phyloP scores from a whole-genome alignment of 1,140 invertebrate genomes.

The Helicoverpa armigera region DNA sequence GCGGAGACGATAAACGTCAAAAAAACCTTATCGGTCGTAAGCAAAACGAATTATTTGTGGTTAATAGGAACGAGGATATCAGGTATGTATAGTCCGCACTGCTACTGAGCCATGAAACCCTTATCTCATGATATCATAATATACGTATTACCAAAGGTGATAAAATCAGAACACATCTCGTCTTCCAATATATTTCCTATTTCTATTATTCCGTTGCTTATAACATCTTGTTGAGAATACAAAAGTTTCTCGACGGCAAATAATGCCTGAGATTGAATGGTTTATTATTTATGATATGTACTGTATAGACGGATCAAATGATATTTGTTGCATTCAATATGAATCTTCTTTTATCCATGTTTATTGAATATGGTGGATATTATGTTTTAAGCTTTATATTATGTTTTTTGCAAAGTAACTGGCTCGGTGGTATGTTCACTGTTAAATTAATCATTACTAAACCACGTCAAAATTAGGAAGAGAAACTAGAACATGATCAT shows the following conservation, averaged over 20 bases:
- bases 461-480: too few relatives aligned
- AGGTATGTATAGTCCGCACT: too few relatives aligned
- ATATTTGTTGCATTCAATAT: conserved; percentile 25
- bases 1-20: too few relatives aligned
- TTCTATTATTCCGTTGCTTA: conserved; percentile 14
- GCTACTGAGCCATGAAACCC: too few relatives aligned
- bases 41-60: too few relatives aligned
- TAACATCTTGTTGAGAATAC: conserved; percentile 10
- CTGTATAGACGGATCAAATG: background rate
- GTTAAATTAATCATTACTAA: too few relatives aligned
- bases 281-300: conserved; percentile 22
- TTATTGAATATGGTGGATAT: background rate
- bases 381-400: background rate
- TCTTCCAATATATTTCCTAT: background rate
- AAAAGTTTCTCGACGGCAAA: background rate
- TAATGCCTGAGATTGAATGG: conserved; percentile 23
- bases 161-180: background rate
- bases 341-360: background rate
- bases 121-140: background rate
- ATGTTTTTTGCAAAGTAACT: too few relatives aligned
- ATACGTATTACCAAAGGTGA: background rate
- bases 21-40: too few relatives aligned
- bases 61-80: too few relatives aligned
- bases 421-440: too few relatives aligned
- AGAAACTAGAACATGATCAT: too few relatives aligned